phyloP scores from a whole-genome alignment of 2,888 invertebrate species.

The Harmothoe impar region DNA sequence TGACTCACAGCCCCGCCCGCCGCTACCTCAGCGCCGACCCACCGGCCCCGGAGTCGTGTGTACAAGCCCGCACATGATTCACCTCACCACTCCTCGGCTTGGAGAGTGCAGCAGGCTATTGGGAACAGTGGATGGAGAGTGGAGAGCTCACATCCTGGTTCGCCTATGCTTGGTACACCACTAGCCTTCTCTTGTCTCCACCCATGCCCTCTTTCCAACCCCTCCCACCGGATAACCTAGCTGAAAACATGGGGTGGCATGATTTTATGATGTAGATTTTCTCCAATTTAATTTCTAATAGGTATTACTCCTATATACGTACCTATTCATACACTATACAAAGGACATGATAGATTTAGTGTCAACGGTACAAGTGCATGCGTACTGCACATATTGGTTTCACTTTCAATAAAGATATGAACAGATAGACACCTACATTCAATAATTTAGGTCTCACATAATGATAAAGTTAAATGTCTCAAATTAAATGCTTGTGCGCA shows the following conservation, averaged over 20 bases:
- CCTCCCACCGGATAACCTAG: too few relatives aligned
- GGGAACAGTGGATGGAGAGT: not conserved
- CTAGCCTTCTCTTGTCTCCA: not conserved
- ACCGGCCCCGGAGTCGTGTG: not conserved
- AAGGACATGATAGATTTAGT: too few relatives aligned
- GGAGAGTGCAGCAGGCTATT: not conserved
- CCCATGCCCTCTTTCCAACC: too few relatives aligned
- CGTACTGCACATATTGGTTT: not conserved
- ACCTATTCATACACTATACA: not conserved
- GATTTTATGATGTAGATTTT: not conserved
- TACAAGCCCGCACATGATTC: constrained; percentile 53
- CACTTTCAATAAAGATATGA: not conserved
- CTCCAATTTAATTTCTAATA: not conserved
- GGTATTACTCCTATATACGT: not conserved
- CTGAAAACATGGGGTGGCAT: too few relatives aligned
- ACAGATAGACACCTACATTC: not conserved
- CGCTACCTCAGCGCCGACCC: not conserved
- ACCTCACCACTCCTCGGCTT: constrained; percentile 13
- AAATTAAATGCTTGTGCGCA: too few relatives aligned
- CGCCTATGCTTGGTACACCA: not conserved
- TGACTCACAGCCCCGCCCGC: constrained; percentile 28
- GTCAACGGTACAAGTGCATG: too few relatives aligned
- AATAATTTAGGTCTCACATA: not conserved
- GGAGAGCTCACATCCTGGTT: constrained; percentile 43
- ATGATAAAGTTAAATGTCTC: not conserved